These are phyloP conservation scores for Heterotilapia buettikoferi DNA, from an alignment of 2,113 vertebrate species.

Conservation along the genomic window DNA sequence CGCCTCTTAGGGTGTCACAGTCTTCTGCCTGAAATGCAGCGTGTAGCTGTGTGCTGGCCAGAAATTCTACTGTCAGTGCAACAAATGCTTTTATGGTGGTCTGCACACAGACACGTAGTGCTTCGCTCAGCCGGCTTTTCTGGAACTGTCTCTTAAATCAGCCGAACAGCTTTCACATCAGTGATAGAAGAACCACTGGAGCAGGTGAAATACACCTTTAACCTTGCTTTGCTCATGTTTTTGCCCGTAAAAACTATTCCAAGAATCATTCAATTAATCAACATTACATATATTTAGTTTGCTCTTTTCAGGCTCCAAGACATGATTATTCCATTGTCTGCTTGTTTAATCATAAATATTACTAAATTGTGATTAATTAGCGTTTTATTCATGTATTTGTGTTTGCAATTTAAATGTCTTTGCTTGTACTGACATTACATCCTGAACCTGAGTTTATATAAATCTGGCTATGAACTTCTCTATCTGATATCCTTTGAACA, in stretches of 20 bases:
- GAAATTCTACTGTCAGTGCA: neutral
- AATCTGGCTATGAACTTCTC: neutral
- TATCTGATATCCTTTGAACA: neutral
- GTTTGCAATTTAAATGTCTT: neutral
- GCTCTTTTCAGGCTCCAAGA: neutral
- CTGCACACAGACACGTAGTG: neutral
- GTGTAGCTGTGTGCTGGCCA: neutral
- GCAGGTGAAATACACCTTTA: neutral
- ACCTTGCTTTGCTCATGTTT: neutral
- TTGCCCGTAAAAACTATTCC: neutral
- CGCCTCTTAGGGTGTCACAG: neutral
- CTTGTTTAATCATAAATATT: neutral
- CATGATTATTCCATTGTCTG: neutral
- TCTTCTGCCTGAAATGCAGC: neutral
- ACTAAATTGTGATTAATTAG: neutral
- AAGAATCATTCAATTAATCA: neutral
- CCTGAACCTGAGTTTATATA: neutral
- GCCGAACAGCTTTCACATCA: neutral
- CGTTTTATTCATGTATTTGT: neutral
- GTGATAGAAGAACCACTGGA: neutral
- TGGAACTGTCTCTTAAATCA: neutral
- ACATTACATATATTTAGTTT: neutral
- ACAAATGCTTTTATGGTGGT: neutral
- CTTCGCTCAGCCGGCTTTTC: neutral
- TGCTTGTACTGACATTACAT: neutral